These are phyloP conservation scores for Linepithema humile DNA, from an alignment of 1,140 invertebrate genomes.

Conservation along the genomic window DNA sequence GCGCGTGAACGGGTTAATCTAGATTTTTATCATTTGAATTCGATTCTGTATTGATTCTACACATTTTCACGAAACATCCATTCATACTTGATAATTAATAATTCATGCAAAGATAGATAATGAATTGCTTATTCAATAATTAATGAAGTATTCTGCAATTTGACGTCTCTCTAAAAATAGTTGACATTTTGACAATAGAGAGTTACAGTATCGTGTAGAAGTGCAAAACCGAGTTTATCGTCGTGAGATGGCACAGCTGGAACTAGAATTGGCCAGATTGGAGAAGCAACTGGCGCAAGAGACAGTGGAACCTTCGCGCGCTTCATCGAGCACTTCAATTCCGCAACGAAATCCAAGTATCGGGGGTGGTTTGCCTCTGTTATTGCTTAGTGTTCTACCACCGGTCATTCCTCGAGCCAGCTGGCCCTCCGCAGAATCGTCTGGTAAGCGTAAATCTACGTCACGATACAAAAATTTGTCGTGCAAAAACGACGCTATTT, in stretches of 20 bases:
- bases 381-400: slow-evolving; percentile 89
- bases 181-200: slow-evolving; percentile 80
- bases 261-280: slow-evolving; percentile 91
- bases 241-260: slow-evolving; percentile 91
- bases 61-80: not conserved
- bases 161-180: not conserved
- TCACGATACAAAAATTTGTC: slow-evolving; percentile 53
- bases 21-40: not conserved
- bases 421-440: slow-evolving; percentile 89
- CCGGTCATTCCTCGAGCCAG: slow-evolving; percentile 90
- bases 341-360: slow-evolving; percentile 87
- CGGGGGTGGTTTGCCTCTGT: slow-evolving; percentile 88
- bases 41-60: not conserved
- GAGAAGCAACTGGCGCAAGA: slow-evolving; percentile 88
- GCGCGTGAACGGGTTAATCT: not conserved
- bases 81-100: not conserved
- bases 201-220: slow-evolving; percentile 93
- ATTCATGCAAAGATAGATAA: too few relatives aligned
- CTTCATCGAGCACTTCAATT: slow-evolving; percentile 85
- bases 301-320: slow-evolving; percentile 83
- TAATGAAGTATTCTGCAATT: not conserved
- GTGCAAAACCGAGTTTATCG: slow-evolving; percentile 96
- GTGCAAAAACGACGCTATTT: slow-evolving; percentile 66
- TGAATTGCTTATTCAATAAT: not conserved
- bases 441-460: slow-evolving; percentile 73